phyloP scores from a whole-genome alignment of 2,888 invertebrate species.

The Ochropacha duplaris region DNA sequence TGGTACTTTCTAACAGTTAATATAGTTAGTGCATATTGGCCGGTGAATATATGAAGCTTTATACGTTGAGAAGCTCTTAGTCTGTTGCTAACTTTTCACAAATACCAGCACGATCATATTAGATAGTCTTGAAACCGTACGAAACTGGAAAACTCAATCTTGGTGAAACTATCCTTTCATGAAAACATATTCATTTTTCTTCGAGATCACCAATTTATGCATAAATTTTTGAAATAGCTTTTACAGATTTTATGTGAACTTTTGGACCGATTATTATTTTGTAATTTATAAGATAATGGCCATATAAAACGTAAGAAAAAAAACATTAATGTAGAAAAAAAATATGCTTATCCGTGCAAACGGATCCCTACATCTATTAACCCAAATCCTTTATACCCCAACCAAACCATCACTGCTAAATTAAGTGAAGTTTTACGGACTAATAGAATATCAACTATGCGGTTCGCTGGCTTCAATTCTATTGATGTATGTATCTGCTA shows the following conservation, averaged over 20 bases:
- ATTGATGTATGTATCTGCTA: background rate
- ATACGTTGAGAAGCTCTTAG: too few relatives aligned
- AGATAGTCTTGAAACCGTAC: background rate
- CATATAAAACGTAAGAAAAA: background rate
- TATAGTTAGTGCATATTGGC: background rate
- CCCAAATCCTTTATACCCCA: background rate
- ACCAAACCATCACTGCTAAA: slow-evolving; percentile 1
- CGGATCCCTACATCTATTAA: background rate
- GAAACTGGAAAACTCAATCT: too few relatives aligned
- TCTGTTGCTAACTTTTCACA: background rate
- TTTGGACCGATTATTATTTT: too few relatives aligned
- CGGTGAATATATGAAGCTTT: background rate
- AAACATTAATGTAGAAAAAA: background rate
- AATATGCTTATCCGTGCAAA: background rate
- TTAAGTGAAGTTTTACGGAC: slow-evolving; percentile 10
- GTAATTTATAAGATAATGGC: too few relatives aligned
- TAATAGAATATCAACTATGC: background rate
- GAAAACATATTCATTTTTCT: too few relatives aligned
- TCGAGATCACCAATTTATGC: too few relatives aligned
- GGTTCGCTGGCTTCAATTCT: background rate
- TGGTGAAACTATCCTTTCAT: too few relatives aligned
- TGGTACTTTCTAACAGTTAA: background rate
- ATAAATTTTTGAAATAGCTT: too few relatives aligned
- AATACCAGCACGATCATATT: background rate
- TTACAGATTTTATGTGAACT: too few relatives aligned